phyloP scores from a whole-genome alignment of 2,797 vertebrate species.

The Sciurus carolinensis region DNA sequence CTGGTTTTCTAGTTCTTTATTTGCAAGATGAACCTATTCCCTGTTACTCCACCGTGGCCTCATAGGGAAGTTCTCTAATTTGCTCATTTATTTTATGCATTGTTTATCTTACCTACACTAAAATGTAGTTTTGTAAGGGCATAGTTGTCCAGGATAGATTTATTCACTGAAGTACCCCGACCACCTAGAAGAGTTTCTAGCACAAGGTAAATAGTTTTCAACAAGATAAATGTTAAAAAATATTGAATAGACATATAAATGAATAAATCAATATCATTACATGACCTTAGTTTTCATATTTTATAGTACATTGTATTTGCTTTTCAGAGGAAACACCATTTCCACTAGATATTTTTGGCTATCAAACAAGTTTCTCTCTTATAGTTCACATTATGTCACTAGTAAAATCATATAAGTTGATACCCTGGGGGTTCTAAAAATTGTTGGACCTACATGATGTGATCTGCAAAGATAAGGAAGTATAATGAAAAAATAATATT shows the following conservation, averaged over 20 bases:
- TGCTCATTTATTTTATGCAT: background rate
- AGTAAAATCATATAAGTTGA: constrained; percentile 16
- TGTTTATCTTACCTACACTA: background rate
- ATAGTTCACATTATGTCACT: background rate
- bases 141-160: background rate
- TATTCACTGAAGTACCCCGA: background rate
- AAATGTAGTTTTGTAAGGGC: background rate
- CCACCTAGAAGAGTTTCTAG: background rate
- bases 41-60: background rate
- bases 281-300: background rate
- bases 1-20: background rate
- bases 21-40: background rate
- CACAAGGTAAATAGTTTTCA: background rate
- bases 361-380: background rate
- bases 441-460: background rate
- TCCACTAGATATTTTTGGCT: background rate
- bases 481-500: background rate
- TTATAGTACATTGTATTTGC: background rate
- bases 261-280: background rate
- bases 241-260: background rate
- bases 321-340: background rate
- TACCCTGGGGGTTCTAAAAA: background rate
- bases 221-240: background rate
- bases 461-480: background rate
- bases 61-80: background rate